Conservation (phyloP, 2,113 vertebrate species). For the Ceyx margarethae region DNA sequence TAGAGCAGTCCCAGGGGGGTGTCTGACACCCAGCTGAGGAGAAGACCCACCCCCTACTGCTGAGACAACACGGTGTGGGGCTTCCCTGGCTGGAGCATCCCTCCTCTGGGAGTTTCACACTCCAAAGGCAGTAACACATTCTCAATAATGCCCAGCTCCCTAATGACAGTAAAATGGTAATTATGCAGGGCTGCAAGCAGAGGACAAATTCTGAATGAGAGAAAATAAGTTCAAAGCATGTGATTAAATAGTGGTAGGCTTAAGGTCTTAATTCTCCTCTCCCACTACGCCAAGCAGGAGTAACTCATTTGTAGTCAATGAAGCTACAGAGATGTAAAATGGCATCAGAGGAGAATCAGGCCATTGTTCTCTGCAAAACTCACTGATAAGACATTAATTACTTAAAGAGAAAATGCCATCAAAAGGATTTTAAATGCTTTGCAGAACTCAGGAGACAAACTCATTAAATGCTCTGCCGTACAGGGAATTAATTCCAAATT, state of each 20-base stretch:
- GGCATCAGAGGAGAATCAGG: constrained; percentile 41
- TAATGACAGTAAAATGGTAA: neutral
- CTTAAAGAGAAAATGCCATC: constrained; percentile 56
- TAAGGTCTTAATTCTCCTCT: constrained; percentile 45
- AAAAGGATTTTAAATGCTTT: constrained; percentile 64
- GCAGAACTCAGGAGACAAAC: constrained; percentile 59
- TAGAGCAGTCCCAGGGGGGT: neutral
- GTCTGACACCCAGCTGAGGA: neutral
- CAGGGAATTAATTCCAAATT: constrained; percentile 51
- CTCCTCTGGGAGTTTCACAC: neutral
- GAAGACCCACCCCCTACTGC: neutral
- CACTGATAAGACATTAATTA: constrained; percentile 68
- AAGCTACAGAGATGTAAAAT: constrained; percentile 43
- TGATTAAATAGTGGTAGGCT: constrained; percentile 33
- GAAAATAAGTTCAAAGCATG: constrained; percentile 21
- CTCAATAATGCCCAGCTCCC: neutral
- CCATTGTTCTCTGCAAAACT: constrained; percentile 55
- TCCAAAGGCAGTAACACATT: neutral
- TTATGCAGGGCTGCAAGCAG: neutral
- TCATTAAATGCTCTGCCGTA: constrained; percentile 50
- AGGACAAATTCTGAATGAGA: constrained; percentile 24
- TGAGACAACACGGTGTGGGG: rapidly evolving
- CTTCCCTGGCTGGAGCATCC: neutral
- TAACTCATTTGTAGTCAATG: constrained; percentile 41
- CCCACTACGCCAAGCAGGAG: neutral